Evolutionary conservation across 2,797 vertebrate species (phyloP), one percentile per base, ranked within the genome.

Genomic region (Microctenopoma stevenorrisi): DNA sequence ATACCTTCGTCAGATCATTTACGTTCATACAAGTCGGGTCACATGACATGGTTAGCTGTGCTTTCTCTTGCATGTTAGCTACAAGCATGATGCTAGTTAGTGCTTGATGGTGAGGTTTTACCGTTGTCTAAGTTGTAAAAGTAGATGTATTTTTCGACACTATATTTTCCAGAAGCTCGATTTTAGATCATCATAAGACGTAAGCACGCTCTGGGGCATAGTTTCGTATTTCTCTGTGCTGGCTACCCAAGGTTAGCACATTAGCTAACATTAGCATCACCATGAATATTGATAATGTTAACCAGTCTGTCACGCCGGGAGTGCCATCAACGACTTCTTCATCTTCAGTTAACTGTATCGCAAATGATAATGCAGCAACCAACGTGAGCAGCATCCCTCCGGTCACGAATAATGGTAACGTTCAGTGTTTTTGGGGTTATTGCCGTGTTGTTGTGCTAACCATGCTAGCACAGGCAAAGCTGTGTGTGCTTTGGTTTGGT

Each of bases 251-350:
- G 44, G 49, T 86, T 91, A 88, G 87, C 87, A 5, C 58, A 51
- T 66, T 62, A 79, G 87, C 86, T 78, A 78, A 76, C 64, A 13
- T 14, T 46, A 81, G 3, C 53, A 62, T 42, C 60, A 90, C 78
- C 28, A 87, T 87, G 91, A 95, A 94, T 68, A 87, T 93, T 52
- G 94, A 94, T 58, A 89, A 83, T 82, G 69, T 76, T 25, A 91
- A 88, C 14, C 93, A 93, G 70, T 76, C 90, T n/a, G 91, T 86
- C 61, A 84, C 88, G 18, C 78, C 88, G 0, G 92, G 87, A 66
- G 91, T 82, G 18, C 77, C 89, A 14, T 89, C 89, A 2, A 85
- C 91, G 1, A 92, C 90, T 16, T 90, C 90, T 47, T 89, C 92
- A 50, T 78, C 87, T 44, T 82, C 93, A 58, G 93, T 83, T 82